Percentiles rank a stretch among this genome's conserved stretches.
phyloP scores from a whole-genome alignment of 2,888 invertebrate species.

The Willowsia nigromaculata region DNA sequence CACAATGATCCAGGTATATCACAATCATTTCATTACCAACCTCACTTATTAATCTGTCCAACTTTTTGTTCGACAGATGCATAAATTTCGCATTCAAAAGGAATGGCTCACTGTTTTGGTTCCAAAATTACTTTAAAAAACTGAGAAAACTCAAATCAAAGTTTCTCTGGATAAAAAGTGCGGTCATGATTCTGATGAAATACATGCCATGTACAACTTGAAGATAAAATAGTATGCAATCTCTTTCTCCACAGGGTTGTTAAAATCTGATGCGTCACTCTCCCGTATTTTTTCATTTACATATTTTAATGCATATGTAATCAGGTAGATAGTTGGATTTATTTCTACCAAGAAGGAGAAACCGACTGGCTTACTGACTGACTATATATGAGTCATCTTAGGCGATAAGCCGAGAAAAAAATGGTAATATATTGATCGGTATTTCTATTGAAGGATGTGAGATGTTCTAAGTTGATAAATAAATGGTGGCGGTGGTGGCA shows the following conservation, averaged over 20 bases:
- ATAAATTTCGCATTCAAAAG: too few species aligned
- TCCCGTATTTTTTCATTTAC: conserved; percentile 9
- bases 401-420: conserved; percentile 1
- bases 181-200: background rate
- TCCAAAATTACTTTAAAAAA: too few species aligned
- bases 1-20: too few species aligned
- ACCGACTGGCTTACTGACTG: conserved; percentile 50
- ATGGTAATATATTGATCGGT: conserved; percentile 15
- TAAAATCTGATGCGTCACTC: background rate
- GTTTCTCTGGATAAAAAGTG: background rate
- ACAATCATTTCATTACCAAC: too few species aligned
- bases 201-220: background rate
- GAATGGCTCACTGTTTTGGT: too few species aligned
- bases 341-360: background rate
- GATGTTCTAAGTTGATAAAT: background rate
- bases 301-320: conserved; percentile 16
- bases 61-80: too few species aligned
- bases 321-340: background rate
- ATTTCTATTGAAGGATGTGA: background rate
- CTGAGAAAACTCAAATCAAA: too few species aligned
- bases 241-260: conserved; percentile 36
- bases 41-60: too few species aligned
- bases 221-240: conserved; percentile 1
- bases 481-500: background rate
- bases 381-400: background rate